A percentile compares a stretch with the other conserved stretches of the same genome.
These are phyloP conservation scores for Radopholus similis DNA, from an alignment of 1,140 invertebrate genomes.

Conservation along the genomic window DNA sequence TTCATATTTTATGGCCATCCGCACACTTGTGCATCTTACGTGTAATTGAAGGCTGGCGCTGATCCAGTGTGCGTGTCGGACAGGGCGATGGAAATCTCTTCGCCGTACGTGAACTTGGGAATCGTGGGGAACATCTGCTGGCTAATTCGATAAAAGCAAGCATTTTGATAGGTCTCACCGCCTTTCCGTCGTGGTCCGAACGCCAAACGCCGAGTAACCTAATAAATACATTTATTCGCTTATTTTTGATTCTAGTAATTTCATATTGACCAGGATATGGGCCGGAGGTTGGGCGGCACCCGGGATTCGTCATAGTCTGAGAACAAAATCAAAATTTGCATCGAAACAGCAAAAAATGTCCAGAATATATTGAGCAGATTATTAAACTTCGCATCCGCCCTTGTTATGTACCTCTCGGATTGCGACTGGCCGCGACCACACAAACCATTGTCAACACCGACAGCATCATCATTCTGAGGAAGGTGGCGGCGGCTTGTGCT, in stretches of 20 bases:
- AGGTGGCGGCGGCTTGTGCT: too few relatives aligned
- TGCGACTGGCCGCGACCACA: not conserved
- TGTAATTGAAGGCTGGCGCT: conserved; percentile 53
- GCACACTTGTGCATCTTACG: conserved; percentile 31
- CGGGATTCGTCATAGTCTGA: conserved; percentile 13
- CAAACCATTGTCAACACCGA: not conserved
- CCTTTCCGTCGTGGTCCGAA: conserved; percentile 55
- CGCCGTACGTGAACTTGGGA: conserved; percentile 58
- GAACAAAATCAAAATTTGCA: not conserved
- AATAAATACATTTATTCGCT: not conserved
- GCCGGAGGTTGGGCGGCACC: conserved; percentile 3
- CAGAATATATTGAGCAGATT: too few relatives aligned
- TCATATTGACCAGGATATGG: conserved; percentile 9
- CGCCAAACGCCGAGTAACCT: conserved; percentile 55
- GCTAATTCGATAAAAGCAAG: not conserved
- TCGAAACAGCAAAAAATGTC: not conserved
- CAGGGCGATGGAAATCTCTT: conserved; percentile 52
- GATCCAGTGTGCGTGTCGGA: conserved; percentile 41
- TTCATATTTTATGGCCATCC: not conserved
- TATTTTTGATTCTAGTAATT: conserved; percentile 1
- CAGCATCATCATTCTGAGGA: too few relatives aligned
- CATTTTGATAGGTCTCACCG: not conserved
- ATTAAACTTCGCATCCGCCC: too few relatives aligned
- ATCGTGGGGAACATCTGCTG: conserved; percentile 52
- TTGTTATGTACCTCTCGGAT: conserved; percentile 5